A percentile compares a stretch with the other conserved stretches of the same genome.
phyloP scores from a whole-genome alignment of 1,140 invertebrate genomes.

The Daktulosphaira vitifoliae region DNA sequence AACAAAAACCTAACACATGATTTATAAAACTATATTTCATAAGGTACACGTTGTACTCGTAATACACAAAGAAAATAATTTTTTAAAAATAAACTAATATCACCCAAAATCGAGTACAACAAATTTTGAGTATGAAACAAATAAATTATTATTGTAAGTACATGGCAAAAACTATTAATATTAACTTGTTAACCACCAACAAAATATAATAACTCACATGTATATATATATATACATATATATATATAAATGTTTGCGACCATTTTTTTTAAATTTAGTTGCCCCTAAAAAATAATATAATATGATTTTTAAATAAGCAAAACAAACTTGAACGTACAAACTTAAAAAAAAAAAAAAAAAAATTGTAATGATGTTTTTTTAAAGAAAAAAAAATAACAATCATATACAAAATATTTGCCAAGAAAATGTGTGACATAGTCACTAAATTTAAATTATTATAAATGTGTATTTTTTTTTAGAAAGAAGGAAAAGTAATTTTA shows the following conservation, averaged over 20 bases:
- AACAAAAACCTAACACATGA: constrained; percentile 30
- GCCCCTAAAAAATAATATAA: constrained; percentile 17
- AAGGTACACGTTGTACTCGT: background rate
- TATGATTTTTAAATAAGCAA: constrained; percentile 29
- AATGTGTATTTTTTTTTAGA: constrained; percentile 12
- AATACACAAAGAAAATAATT: constrained; percentile 9
- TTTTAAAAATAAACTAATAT: constrained; percentile 23
- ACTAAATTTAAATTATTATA: constrained; percentile 6
- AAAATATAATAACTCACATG: constrained; percentile 30
- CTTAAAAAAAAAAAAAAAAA: constrained; percentile 32
- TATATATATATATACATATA: too few species aligned
- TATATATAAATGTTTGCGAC: constrained; percentile 23
- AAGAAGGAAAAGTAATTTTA: constrained; percentile 17
- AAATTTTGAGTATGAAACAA: constrained; percentile 27
- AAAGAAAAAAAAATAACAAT: constrained; percentile 30
- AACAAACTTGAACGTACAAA: constrained; percentile 34
- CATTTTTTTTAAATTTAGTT: constrained; percentile 21
- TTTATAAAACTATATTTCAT: constrained; percentile 15
- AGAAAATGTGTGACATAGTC: constrained; percentile 17
- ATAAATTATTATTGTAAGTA: constrained; percentile 20
- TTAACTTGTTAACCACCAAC: constrained; percentile 27
- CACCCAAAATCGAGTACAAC: constrained; percentile 12
- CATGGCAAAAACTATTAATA: constrained; percentile 27
- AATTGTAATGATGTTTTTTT: constrained; percentile 28
- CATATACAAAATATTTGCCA: constrained; percentile 27